Evolutionary conservation across 1,140 invertebrate genomes (phyloP), one percentile per base, ranked within the genome.

Genomic region (Drosophila grimshawi): DNA sequence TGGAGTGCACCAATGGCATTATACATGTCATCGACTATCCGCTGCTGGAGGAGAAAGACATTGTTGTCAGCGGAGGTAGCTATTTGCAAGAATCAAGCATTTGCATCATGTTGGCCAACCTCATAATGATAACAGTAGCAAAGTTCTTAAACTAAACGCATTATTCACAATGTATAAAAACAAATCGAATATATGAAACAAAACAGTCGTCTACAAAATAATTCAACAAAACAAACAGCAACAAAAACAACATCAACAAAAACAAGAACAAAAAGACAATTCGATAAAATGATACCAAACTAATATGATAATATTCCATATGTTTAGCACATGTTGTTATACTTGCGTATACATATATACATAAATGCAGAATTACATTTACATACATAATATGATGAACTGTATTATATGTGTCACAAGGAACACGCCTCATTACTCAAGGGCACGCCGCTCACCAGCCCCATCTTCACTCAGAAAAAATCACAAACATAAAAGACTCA

Each of bases 1-100:
- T 98, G 1, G 96, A 97, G 81, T 98, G 97, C 91, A 98, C 97
- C 80, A 98, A 98, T 92, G 97, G 97, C 35, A 96, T 98, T 59
- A 98, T 98, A 73, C 97, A 98, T 92, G 96, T 98, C 43, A 97
- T 98, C 81, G 97, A 98, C 86, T 93, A 93, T 65, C 97, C 97
- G 8, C 95, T 98, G 74, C 93, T 98, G 67, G 94, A 95, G 91
- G 96, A 97, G 74, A 95, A 95, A 76, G 97, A 98, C 92, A 95
- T 98, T n/a, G 94, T 94, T 68, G 96, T 97, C 43, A 90, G 78
- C 73, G 91, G 91, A 92, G 91, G 91, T 92, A 92, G 82, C 61
- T 92, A 91, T 90, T 78, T 82, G 86, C 79, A 76, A 78, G 83
- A 89, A 79, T 81, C 81, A 86, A 91, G 79, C 80, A 83, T 92